Evolutionary conservation across 2,888 invertebrate genomes (phyloP), one percentile per base, ranked within the genome.

Genomic region (Drosophila rellima): DNA sequence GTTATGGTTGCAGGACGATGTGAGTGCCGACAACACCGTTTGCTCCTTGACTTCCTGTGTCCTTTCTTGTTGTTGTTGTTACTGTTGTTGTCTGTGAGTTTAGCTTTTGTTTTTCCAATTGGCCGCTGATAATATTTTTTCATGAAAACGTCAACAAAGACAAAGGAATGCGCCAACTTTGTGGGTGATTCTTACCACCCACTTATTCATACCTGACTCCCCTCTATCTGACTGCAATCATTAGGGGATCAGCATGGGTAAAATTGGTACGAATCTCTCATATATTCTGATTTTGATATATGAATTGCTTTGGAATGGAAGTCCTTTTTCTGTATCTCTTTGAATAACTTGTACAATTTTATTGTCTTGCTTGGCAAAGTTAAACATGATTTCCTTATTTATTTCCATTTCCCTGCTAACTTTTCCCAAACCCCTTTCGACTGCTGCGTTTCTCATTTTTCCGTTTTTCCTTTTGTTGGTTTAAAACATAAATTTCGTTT

Each of bases 381-480:
- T 81, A 81, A 84, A 80, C 78, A 70, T 76, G 74, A 78, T 85
- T 82, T 82, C 70, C 84, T 82, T 80, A 81, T 86, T 83, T 82
- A 81, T 86, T 86, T 81, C 63, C 81, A 73, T 74, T 71, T 64
- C 55, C 59, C n/a, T 33, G 4, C 23, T 11, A 75, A 66, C 37
- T 69, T 70, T 47, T 47, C 35, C n/a, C 26, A 55, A 82, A 57
- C 51, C 75, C 72, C 54, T 70, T 63, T 60, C 33, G 47, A 42
- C 37, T 48, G 17, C 40, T 65, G 55, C 42, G 42, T 55, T 45
- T 54, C 45, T 64, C 39, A 52, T 70, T 54, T 45, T 63, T 50
- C 23, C 52, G 29, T 37, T 15, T 60, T 66, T 64, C 8, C 62
- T 39, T 62, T 70, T 67, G 62, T 67, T 72, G 62, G 54, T 31